Base-by-base conservation (phyloP, 2,113 vertebrate species). In the Suricata suricatta region DNA sequence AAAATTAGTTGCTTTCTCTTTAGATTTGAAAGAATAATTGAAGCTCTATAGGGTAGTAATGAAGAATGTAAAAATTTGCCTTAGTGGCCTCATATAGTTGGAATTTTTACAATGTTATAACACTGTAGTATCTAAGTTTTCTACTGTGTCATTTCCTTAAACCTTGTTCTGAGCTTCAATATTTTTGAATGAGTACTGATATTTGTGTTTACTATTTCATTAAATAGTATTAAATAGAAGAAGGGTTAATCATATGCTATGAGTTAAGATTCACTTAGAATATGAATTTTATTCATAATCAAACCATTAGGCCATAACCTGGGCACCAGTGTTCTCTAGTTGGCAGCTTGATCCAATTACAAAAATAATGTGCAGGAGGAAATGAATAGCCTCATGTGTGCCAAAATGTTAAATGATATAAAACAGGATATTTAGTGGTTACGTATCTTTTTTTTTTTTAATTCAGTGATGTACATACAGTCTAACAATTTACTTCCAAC, bases 401-500 rank as follows among this genome's bases (percentile, higher is more conserved):
- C 12, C 41, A 85, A 52, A 66, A 50, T 74, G 79, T 74, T 33
- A 95, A 89, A 47, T 63, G 38, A 63, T 1, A 90, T 16, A 23
- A 89, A 83, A 68, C 9, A 82, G 33, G 83, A 93, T 86, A 63
- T 83, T 90, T 60, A 54, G 12, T 80, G 23, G 11, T 94, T 94
- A 95, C 63, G 38, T 87, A 90, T 94, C 52, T 71, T 90, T 50
- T 50, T 50, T 95, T 86, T 92, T 86, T 44, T 63, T 74, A 66
- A 83, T 80, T 94, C 47, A 74, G 7, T 66, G 29, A 54, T 83
- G 8, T 16, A n/a, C 21, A 77, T 16, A n/a, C 21, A 77, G 77
- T 44, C 19, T 71, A 83, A 79, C 27, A 66, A 21, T 95, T 93
- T 57, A 74, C n/a, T 54, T 92, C 23, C 10, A 71, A 23, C 74